phyloP scores from a whole-genome alignment of 2,113 vertebrate species.

The Geococcyx californianus region DNA sequence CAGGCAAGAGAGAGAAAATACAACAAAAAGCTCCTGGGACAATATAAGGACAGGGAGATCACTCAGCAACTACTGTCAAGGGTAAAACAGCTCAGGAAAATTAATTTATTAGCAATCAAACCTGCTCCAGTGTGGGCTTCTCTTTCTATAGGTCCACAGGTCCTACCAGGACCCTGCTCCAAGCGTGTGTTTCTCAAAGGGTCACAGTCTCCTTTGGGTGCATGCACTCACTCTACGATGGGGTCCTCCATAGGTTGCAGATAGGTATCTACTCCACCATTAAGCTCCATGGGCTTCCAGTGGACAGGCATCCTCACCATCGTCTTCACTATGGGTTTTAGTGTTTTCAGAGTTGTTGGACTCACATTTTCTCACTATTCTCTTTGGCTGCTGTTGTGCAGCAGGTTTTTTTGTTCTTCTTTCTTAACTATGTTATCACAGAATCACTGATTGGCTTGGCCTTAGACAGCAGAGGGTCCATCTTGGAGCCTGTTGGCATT shows the following conservation, averaged over 20 bases:
- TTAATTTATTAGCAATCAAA: not conserved
- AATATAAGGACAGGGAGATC: not conserved
- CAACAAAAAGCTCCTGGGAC: accelerated
- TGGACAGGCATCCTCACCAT: not conserved
- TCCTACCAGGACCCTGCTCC: not conserved
- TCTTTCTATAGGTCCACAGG: not conserved
- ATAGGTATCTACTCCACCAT: not conserved
- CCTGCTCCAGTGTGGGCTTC: not conserved
- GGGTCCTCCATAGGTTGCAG: not conserved
- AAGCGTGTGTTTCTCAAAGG: not conserved
- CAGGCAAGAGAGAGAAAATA: not conserved
- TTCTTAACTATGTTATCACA: not conserved
- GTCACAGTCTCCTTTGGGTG: not conserved
- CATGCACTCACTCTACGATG: not conserved
- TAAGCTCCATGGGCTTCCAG: not conserved
- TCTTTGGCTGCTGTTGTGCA: not conserved
- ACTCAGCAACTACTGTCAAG: accelerated
- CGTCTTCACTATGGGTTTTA: not conserved
- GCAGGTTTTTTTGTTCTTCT: not conserved
- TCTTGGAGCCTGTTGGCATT: not conserved
- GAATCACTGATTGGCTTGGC: accelerated
- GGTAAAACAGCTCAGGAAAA: not conserved
- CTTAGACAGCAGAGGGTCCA: accelerated
- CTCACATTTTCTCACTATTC: not conserved
- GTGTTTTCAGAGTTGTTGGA: not conserved